Evolutionary conservation across 2,888 invertebrate genomes (phyloP).

Genomic region (Apamea monoglypha): DNA sequence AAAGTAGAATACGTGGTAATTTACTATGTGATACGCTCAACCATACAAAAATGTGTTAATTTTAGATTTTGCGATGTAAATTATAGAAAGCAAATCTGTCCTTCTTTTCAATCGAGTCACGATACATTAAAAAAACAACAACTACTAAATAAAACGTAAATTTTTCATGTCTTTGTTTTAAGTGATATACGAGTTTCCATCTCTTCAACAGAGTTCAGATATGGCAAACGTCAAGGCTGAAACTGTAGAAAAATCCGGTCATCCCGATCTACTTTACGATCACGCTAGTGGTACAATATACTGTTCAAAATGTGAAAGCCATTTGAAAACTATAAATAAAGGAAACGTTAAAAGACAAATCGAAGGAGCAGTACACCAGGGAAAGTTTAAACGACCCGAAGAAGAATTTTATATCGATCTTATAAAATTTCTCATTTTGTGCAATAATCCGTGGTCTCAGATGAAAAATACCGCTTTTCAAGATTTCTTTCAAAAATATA

Average conservation of each 20-base stretch:
- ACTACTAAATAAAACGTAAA: no score
- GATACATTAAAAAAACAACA: no score
- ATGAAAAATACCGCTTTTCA: no score
- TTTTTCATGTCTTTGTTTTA: not conserved
- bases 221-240: slow-evolving; percentile 4
- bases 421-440: not conserved
- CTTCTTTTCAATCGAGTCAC: no score
- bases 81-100: no score
- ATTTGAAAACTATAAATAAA: not conserved
- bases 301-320: not conserved
- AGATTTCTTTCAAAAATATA: no score
- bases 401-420: not conserved
- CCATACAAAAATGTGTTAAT: no score
- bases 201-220: not conserved
- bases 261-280: not conserved
- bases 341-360: not conserved
- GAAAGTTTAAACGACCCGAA: not conserved
- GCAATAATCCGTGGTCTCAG: no score
- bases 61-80: no score
- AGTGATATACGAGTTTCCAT: not conserved
- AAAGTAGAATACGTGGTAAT: no score
- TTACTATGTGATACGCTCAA: no score
- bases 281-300: not conserved
- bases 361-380: not conserved
- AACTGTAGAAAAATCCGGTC: not conserved